Conservation (phyloP, 2,888 invertebrate genomes). For the Drosophila parthenogenetica region DNA sequence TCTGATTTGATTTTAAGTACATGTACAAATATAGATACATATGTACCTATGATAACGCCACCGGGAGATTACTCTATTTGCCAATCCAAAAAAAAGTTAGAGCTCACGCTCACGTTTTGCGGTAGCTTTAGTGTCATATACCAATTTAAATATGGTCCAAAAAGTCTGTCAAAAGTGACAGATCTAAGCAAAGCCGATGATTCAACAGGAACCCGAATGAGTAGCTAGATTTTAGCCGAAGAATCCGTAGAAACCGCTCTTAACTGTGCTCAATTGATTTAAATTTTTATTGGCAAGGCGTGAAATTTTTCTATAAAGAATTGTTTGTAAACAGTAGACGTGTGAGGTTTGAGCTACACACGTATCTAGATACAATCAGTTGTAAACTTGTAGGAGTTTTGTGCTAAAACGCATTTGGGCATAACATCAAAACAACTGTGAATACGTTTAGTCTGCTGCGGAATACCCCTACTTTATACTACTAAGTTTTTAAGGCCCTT, state of each 20-base stretch:
- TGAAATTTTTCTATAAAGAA: constrained; percentile 31
- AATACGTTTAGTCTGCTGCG: constrained; percentile 2
- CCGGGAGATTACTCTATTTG: constrained; percentile 67
- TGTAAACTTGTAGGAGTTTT: constrained; percentile 21
- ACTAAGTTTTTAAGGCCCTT: no score
- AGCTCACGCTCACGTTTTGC: constrained; percentile 70
- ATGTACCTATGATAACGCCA: constrained; percentile 46
- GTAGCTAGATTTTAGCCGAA: not conserved
- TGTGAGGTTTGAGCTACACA: constrained; percentile 21
- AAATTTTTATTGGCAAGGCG: constrained; percentile 20
- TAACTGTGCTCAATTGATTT: constrained; percentile 29
- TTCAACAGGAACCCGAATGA: constrained; percentile 19
- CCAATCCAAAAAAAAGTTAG: constrained; percentile 40
- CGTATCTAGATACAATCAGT: not conserved
- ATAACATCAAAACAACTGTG: constrained; percentile 21
- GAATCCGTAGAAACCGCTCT: not conserved
- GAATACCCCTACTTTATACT: no score
- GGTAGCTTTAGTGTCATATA: constrained; percentile 58
- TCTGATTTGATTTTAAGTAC: constrained; percentile 4
- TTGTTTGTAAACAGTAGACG: constrained; percentile 25
- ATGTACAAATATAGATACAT: constrained; percentile 2
- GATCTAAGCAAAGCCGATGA: constrained; percentile 12
- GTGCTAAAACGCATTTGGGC: constrained; percentile 63
- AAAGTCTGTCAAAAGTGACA: constrained; percentile 30
- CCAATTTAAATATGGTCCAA: constrained; percentile 41